A percentile compares a stretch with the other conserved stretches of the same genome.
Conservation (phyloP, 2,888 invertebrate species). For the Acleris holmiana region DNA sequence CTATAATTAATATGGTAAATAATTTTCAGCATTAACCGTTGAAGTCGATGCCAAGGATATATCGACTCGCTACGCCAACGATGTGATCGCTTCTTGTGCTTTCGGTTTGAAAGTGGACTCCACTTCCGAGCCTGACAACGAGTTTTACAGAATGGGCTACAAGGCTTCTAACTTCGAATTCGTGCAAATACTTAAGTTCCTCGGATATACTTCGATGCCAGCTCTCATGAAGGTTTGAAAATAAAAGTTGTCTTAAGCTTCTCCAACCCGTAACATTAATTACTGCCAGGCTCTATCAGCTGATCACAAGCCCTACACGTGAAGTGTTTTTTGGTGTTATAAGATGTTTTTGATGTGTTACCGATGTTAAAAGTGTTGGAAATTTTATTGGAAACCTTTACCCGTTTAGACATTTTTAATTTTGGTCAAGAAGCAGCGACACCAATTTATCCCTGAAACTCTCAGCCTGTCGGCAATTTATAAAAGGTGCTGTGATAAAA, state of each 20-base stretch:
- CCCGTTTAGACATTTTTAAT: too few species aligned
- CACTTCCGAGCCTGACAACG: slow-evolving; percentile 74
- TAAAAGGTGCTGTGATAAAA: too few species aligned
- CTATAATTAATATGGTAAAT: neutral
- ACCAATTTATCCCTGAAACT: neutral
- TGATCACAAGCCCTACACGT: too few species aligned
- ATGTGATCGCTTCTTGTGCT: slow-evolving; percentile 74
- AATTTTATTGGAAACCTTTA: too few species aligned
- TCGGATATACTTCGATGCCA: slow-evolving; percentile 46
- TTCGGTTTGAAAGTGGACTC: slow-evolving; percentile 81
- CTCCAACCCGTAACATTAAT: too few species aligned
- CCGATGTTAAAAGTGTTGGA: too few species aligned
- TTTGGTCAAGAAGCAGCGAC: too few species aligned
- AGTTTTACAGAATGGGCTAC: slow-evolving; percentile 80
- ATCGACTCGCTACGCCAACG: slow-evolving; percentile 66
- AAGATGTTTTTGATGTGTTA: too few species aligned
- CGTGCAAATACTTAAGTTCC: slow-evolving; percentile 44
- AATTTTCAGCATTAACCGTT: slow-evolving; percentile 39
- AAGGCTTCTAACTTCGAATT: slow-evolving; percentile 63
- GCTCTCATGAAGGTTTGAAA: slow-evolving; percentile 42
- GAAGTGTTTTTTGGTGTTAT: too few species aligned
- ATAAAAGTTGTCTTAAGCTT: neutral
- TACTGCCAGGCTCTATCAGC: too few species aligned
- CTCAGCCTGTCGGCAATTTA: neutral
- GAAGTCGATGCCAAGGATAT: slow-evolving; percentile 63